Conservation (phyloP, 2,797 vertebrate species). For the Crenichthys baileyi region DNA sequence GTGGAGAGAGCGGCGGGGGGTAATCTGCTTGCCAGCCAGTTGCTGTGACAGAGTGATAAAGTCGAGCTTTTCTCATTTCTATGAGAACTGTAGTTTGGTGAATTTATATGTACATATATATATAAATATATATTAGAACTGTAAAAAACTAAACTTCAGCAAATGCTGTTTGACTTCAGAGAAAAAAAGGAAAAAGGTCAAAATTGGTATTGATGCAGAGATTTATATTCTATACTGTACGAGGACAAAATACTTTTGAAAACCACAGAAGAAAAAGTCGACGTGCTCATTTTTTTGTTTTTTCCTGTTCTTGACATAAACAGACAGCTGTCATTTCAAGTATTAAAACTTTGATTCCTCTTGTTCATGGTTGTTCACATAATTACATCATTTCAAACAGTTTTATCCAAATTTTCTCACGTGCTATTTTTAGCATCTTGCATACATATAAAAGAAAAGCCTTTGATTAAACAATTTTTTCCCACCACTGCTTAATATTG, state of each 20-base stretch:
- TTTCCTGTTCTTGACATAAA: slow-evolving; percentile 38
- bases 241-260: slow-evolving; percentile 78
- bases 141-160: slow-evolving; percentile 60
- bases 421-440: slow-evolving; percentile 69
- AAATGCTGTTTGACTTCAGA: slow-evolving; percentile 75
- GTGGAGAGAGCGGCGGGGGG: slow-evolving; percentile 33
- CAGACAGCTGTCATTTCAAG: slow-evolving; percentile 50
- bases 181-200: slow-evolving; percentile 49
- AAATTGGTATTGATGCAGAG: slow-evolving; percentile 82
- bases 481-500: slow-evolving; percentile 72
- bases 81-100: slow-evolving; percentile 79
- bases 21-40: slow-evolving; percentile 69
- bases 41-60: slow-evolving; percentile 77
- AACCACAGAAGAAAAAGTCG: slow-evolving; percentile 52
- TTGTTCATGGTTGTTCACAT: slow-evolving; percentile 28
- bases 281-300: slow-evolving; percentile 38
- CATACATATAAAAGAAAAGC: slow-evolving; percentile 52
- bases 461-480: slow-evolving; percentile 65
- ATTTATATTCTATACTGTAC: slow-evolving; percentile 83
- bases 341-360: slow-evolving; percentile 55
- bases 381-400: slow-evolving; percentile 55
- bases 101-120: slow-evolving; percentile 85
- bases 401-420: slow-evolving; percentile 60
- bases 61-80: slow-evolving; percentile 83
- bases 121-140: slow-evolving; percentile 83